A percentile compares a stretch with the other conserved stretches of the same genome.
Conservation (phyloP, 2,113 vertebrate species). For the Oxyruncus cristatus region DNA sequence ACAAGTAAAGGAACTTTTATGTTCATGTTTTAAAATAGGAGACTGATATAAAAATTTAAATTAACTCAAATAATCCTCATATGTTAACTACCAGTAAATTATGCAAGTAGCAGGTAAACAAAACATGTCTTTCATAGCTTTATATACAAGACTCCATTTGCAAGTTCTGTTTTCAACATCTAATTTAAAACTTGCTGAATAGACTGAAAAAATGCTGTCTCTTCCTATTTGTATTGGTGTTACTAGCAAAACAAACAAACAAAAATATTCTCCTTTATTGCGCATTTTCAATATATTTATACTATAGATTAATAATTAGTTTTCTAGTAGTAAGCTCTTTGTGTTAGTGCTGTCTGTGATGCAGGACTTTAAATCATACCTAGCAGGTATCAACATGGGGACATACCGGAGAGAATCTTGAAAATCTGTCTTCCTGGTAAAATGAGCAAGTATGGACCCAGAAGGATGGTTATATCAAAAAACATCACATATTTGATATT, state of each 20-base stretch:
- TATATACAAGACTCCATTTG: background rate
- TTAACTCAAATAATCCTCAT: background rate
- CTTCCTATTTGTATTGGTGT: background rate
- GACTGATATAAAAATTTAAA: constrained; percentile 18
- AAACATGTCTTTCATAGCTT: background rate
- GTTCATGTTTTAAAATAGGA: constrained; percentile 28
- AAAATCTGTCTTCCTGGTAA: background rate
- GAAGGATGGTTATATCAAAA: background rate
- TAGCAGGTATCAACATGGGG: background rate
- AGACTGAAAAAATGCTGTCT: background rate
- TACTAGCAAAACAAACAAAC: background rate
- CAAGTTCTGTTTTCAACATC: background rate
- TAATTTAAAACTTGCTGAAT: background rate
- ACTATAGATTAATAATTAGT: background rate
- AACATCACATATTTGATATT: background rate
- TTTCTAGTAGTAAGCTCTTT: background rate
- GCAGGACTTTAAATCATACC: background rate
- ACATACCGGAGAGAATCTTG: background rate
- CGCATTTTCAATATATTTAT: background rate
- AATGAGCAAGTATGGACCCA: background rate
- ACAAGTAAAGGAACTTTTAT: background rate
- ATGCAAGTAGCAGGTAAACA: background rate
- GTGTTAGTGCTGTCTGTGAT: background rate
- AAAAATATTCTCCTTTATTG: background rate
- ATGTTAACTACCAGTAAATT: constrained; percentile 1